Base-by-base conservation (phyloP, 2,113 vertebrate genomes). In the Candoia aspera region DNA sequence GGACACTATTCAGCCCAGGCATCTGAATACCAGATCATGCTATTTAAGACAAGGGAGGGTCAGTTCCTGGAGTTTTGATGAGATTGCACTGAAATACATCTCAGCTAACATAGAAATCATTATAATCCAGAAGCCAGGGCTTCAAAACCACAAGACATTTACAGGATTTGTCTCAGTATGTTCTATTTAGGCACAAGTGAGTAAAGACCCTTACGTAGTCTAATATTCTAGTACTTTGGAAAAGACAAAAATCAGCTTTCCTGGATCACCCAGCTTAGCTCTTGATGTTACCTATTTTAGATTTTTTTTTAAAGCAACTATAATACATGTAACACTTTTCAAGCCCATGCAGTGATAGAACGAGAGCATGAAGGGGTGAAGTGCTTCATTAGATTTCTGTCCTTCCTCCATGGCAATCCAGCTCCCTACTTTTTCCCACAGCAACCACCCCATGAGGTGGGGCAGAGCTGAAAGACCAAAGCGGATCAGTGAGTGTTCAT, bases 1-100 rank as follows among this genome's bases (percentile, higher is more conserved):
- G 91, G 86, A 88, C 54, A 89, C 57, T 3, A 42, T n/a, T 91
- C 58, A 85, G 60, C 93, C 90, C 86, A 83, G 33, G 84, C 88
- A 46, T 49, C n/a, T 58, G 53, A 92, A 90, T 17, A 73, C 53
- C 92, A 90, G 83, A 86, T 73, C 88, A 53, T 26, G 90, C 84
- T 73, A 90, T 92, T 90, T 90, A 85, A 92, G 91, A 68, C 53
- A 68, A 73, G 64, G 88, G 53, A 46, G 88, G 37, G 88, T 73
- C 83, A n/a, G 33, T 73, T 90, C 88, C 26, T 9, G 17, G 84
- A 49, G 54, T 73, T 90, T 90, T 73, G 73, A 86, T 86, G 62
- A 86, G 88, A 88, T 90, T 90, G 37, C 49, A 59, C 57, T 24
- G 57, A 29, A 90, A 10, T 55, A n/a, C 87, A 64, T 84, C 29